Evolutionary conservation across 2,888 invertebrate genomes (phyloP).

Genomic region (Tipula lateralis): DNA sequence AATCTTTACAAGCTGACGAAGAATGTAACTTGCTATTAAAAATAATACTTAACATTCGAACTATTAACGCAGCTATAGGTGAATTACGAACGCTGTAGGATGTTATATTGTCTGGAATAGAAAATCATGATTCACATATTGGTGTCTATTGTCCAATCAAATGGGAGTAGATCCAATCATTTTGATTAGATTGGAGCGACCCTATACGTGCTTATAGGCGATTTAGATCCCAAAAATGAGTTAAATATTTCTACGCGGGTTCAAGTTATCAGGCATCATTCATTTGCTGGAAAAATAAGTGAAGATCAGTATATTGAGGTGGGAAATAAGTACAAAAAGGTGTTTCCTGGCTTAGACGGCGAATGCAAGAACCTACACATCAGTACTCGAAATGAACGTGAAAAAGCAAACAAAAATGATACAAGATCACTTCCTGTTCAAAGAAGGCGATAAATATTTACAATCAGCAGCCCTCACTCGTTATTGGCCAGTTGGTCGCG

Average conservation of each 20-base stretch:
- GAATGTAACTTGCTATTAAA: conserved; percentile 58
- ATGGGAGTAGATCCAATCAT: conserved; percentile 65
- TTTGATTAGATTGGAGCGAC: conserved; percentile 59
- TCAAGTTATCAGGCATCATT: conserved; percentile 59
- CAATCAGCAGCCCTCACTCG: conserved; percentile 57
- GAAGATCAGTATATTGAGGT: conserved; percentile 59
- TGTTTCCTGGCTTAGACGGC: conserved; percentile 50
- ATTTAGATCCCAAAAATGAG: conserved; percentile 58
- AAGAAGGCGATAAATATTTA: conserved; percentile 56
- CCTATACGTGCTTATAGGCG: conserved; percentile 53
- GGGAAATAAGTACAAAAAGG: conserved; percentile 39
- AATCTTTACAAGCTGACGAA: conserved; percentile 50
- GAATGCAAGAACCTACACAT: conserved; percentile 57
- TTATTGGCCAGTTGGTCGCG: conserved; percentile 62
- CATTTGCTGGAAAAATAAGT: conserved; percentile 62
- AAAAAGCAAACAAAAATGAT: conserved; percentile 57
- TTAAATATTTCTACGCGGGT: conserved; percentile 62
- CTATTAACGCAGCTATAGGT: conserved; percentile 55
- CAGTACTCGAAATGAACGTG: conserved; percentile 55
- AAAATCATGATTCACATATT: conserved; percentile 58
- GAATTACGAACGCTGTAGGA: conserved; percentile 55
- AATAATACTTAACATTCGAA: conserved; percentile 55
- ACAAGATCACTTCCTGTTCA: conserved; percentile 60
- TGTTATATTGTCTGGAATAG: conserved; percentile 60
- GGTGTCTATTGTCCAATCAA: conserved; percentile 64